phyloP scores from a whole-genome alignment of 2,888 invertebrate species.

The Synanthedon myopaeformis region DNA sequence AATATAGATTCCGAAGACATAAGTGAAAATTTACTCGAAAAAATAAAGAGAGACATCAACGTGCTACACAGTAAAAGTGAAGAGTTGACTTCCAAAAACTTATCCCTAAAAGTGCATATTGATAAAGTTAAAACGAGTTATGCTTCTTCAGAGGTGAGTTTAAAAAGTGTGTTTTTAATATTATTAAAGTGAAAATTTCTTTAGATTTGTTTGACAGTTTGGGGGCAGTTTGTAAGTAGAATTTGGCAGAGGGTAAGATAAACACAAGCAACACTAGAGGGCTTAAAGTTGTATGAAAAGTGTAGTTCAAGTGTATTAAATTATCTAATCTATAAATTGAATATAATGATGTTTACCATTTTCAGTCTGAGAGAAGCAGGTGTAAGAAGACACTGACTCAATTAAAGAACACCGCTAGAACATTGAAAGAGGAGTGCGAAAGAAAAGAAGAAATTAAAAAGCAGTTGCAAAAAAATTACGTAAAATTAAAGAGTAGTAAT shows the following conservation, averaged over 20 bases:
- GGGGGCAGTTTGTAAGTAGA: no score
- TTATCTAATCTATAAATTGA: no score
- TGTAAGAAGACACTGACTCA: slow-evolving; percentile 38
- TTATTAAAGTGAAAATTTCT: no score
- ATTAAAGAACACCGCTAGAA: slow-evolving; percentile 47
- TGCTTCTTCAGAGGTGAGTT: slow-evolving; percentile 30
- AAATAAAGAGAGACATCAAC: slow-evolving; percentile 41
- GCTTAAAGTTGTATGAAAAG: no score
- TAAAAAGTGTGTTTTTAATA: background rate
- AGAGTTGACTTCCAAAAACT: slow-evolving; percentile 46
- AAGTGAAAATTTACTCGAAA: slow-evolving; percentile 32
- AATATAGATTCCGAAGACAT: slow-evolving; percentile 29
- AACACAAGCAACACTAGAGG: no score
- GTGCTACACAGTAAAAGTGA: slow-evolving; percentile 46
- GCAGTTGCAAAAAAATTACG: slow-evolving; percentile 73
- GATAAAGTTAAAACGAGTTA: slow-evolving; percentile 37
- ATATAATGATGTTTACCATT: slow-evolving; percentile 1
- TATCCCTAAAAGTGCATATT: slow-evolving; percentile 47
- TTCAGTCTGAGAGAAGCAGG: slow-evolving; percentile 44
- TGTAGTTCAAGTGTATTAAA: no score
- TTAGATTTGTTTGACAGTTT: no score
- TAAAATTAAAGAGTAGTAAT: slow-evolving; percentile 63
- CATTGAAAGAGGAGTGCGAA: slow-evolving; percentile 54
- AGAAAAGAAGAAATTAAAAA: slow-evolving; percentile 71
- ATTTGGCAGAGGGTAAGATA: no score